A percentile compares a stretch with the other conserved stretches of the same genome.
Evolutionary conservation across 2,797 vertebrate genomes (phyloP).

Genomic region (Oryzias sinensis): DNA sequence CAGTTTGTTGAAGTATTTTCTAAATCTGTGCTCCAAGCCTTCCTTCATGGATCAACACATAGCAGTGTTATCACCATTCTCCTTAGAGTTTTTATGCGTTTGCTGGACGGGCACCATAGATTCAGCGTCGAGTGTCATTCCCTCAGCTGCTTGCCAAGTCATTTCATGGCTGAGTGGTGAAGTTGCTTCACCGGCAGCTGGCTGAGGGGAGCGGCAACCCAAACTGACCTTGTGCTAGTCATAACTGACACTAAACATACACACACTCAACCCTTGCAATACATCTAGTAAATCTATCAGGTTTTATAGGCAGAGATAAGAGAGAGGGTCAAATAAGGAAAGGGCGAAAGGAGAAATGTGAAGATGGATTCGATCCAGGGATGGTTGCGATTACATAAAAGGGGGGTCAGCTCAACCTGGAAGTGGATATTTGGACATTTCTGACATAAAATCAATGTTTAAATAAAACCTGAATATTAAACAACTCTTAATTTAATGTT

Average conservation of each 20-base stretch:
- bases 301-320: conserved; percentile 62
- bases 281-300: conserved; percentile 65
- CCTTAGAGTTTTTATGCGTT: conserved; percentile 57
- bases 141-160: conserved; percentile 74
- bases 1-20: conserved; percentile 24
- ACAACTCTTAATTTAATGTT: neutral
- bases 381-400: conserved; percentile 16
- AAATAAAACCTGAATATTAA: neutral
- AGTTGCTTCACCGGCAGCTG: conserved; percentile 76
- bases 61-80: conserved; percentile 70
- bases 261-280: conserved; percentile 59
- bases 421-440: conserved; percentile 6
- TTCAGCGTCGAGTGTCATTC: conserved; percentile 66
- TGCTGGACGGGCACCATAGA: conserved; percentile 71
- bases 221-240: conserved; percentile 78
- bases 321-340: conserved; percentile 51
- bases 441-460: conserved; percentile 1
- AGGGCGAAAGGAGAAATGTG: conserved; percentile 56
- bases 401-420: neutral
- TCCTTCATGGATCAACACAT: conserved; percentile 49
- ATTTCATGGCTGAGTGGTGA: conserved; percentile 79
- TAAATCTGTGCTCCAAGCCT: conserved; percentile 33
- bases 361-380: conserved; percentile 12
- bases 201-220: conserved; percentile 73
- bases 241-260: conserved; percentile 67